phyloP scores from a whole-genome alignment of 1,140 invertebrate species.

The Drosophila kohkoa region DNA sequence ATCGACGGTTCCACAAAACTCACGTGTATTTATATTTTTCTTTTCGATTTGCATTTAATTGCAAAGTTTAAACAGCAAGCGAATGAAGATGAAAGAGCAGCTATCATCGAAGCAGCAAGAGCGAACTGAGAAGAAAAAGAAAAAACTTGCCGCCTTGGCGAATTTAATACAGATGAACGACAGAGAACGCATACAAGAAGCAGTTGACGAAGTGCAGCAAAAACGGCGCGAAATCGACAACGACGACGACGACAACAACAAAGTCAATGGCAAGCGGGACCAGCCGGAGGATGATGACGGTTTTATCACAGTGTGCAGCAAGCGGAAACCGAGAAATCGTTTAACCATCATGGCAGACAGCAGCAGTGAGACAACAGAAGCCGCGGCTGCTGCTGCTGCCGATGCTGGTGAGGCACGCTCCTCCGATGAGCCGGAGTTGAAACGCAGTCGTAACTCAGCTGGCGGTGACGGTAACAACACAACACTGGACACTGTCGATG shows the following conservation, averaged over 20 bases:
- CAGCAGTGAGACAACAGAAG: conserved; percentile 2
- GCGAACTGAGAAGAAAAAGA: conserved; percentile 88
- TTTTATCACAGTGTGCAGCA: conserved; percentile 64
- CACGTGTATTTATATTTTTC: conserved; percentile 45
- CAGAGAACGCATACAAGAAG: conserved; percentile 84
- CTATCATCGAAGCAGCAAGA: conserved; percentile 85
- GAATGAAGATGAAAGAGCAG: conserved; percentile 69
- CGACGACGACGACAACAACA: neutral
- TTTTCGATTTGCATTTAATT: conserved; percentile 9
- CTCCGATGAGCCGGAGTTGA: conserved; percentile 42
- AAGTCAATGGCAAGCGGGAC: neutral
- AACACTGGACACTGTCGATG: conserved; percentile 19
- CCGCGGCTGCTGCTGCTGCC: neutral
- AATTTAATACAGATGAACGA: conserved; percentile 88
- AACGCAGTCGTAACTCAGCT: conserved; percentile 50
- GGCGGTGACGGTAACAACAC: conserved; percentile 50
- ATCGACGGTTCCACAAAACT: conserved; percentile 1
- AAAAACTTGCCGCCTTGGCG: conserved; percentile 87
- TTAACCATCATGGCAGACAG: conserved; percentile 50
- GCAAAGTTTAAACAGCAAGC: conserved; percentile 61
- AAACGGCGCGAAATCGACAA: neutral
- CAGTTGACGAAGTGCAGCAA: conserved; percentile 48
- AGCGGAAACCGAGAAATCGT: conserved; percentile 65
- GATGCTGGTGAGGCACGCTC: conserved; percentile 5
- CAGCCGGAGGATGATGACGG: conserved; percentile 52